Base-by-base conservation (phyloP, 2,888 invertebrate genomes). In the Caenorhabditis imperialis region DNA sequence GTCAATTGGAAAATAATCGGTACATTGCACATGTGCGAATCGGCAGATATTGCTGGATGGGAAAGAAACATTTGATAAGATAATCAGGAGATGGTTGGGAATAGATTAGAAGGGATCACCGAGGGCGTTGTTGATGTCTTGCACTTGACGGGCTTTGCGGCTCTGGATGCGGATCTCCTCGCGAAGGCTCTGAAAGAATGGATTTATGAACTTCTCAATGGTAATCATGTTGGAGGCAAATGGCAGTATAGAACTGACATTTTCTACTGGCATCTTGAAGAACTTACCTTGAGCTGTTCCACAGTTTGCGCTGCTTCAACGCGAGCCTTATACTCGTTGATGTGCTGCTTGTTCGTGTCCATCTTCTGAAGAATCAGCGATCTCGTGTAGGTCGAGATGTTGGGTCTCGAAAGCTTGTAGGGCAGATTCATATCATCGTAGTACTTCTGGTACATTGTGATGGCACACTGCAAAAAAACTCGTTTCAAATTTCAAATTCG, bases 381-480 rank as follows among this genome's bases (percentile, higher is more conserved):
- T 18, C 48, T 40, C 4, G 16, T 42, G 50, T 55, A 65, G 20
- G 18, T 30, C 3, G 55, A 55, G 8, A 65, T 12, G 23, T 54
- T 30, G 3, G 55, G 30, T n/a, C 50, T 30, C 1, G 55, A 33
- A 16, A 42, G 18, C n/a, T 57, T 40, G 37, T 58, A 35, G 16
- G 20, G 37, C 0, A 67, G 57, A 30, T 57, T 33, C 44, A 42
- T n/a, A 12, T 67, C 67, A 18, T 50, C 33, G n/a, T 22, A 35
- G 25, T 51, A 51, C 14, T 67, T 50, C 14, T 51, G 57, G 8
- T 44, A 67, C 3, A 42, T 14, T 20, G 44, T 51, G 35, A 65
- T 48, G 18, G 65, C 55, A 4, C 18, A 22, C 65, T 65, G 65
- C 6, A 63, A 54, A 44, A 27, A 3, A 3, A 44, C n/a, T n/a